Conservation (phyloP, 2,113 vertebrate species). For the Mungos mungo region DNA sequence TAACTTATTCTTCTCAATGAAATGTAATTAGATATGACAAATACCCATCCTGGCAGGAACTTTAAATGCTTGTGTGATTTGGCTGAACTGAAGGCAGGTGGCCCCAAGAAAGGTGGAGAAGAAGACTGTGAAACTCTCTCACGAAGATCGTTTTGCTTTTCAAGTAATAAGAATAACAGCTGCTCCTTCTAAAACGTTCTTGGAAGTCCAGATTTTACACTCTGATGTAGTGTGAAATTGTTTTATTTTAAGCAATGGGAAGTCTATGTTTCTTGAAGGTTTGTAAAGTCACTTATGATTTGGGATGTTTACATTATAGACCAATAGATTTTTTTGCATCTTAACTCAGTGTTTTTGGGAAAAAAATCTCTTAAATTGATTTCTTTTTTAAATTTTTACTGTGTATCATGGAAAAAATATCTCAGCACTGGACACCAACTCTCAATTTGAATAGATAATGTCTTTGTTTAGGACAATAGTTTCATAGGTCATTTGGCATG, state of each 20-base stretch:
- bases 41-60: background rate
- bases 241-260: background rate
- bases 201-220: constrained; percentile 17
- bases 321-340: background rate
- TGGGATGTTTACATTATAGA: constrained; percentile 7
- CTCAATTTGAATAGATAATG: constrained; percentile 2
- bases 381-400: constrained; percentile 38
- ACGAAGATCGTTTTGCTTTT: constrained; percentile 18
- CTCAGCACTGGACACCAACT: background rate
- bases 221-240: constrained; percentile 32
- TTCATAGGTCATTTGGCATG: background rate
- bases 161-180: constrained; percentile 28
- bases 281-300: constrained; percentile 36
- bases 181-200: constrained; percentile 27
- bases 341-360: background rate
- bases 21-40: background rate
- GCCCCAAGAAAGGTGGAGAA: background rate
- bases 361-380: background rate
- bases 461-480: constrained; percentile 7
- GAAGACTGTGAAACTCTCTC: background rate
- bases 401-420: background rate
- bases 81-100: background rate
- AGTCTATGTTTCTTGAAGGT: background rate
- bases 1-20: background rate
- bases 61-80: background rate